Evolutionary conservation across 1,140 invertebrate species (phyloP), one percentile per base, ranked within the genome.

Genomic region (Meteorus sp.): DNA sequence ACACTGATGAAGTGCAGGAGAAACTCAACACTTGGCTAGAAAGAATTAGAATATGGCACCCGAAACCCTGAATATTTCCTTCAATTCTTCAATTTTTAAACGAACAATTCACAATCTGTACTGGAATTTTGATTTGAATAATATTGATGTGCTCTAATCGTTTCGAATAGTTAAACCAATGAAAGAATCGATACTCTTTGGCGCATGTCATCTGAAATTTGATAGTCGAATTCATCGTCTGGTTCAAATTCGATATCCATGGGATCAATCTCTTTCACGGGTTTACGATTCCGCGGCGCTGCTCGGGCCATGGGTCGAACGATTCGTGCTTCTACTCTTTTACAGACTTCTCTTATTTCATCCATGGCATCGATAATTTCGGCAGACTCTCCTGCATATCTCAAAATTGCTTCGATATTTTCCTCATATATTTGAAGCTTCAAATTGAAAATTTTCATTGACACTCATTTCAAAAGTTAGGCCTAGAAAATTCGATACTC

Each of bases 201-300:
- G 20, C 11, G 13, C 8, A 29, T 71, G n/a, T n/a, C n/a, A n/a
- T n/a, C n/a, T n/a, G 27, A 29, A 29, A 29, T 9, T 29, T 29
- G 27, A 29, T 29, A 29, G 9, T 4, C 67, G 1, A 62, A 55
- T 44, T 74, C 72, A 20, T 70, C 72, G 15, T 70, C 65, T 0
- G 72, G 71, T 39, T 76, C 72, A 44, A 62, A 75, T 67, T 76
- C 73, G 6, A 73, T 53, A 1, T 66, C 53, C 50, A 64, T 58
- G 3, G 64, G 56, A 25, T 70, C 56, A 8, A 69, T 61, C 13
- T 6, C 31, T 6, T 62, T 35, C 0, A 58, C 29, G 17, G 52
- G 11, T 64, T 47, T 50, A 6, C 61, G 52, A 19, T 63, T 37
- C 31, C 71, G 67, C 0, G 64, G 61, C 2, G 59, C 55, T 7